phyloP scores from a whole-genome alignment of 2,797 vertebrate species.

The Platyrinchus mystaceus region DNA sequence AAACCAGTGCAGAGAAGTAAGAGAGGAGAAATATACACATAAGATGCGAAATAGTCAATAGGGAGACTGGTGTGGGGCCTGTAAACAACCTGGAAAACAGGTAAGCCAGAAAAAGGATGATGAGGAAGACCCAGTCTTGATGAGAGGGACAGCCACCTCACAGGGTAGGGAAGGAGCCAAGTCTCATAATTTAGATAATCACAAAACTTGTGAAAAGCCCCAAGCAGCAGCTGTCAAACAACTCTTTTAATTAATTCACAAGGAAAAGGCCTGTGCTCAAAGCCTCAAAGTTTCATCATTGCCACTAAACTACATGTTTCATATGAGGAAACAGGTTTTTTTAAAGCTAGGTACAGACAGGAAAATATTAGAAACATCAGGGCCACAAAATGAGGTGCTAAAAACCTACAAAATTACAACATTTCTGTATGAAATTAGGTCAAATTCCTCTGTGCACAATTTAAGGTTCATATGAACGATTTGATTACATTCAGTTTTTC shows the following conservation, averaged over 20 bases:
- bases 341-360: neutral
- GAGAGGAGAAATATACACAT: neutral
- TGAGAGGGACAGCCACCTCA: neutral
- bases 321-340: neutral
- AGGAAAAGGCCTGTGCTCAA: neutral
- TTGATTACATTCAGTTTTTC: neutral
- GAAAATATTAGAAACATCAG: neutral
- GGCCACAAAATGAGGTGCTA: neutral
- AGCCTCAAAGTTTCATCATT: neutral
- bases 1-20: neutral
- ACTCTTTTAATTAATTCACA: neutral
- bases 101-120: neutral
- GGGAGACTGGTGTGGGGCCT: neutral
- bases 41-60: rapidly evolving
- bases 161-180: neutral
- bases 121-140: neutral
- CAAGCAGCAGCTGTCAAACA: neutral
- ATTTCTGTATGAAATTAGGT: neutral
- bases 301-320: neutral
- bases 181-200: neutral
- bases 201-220: neutral
- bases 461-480: neutral
- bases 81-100: neutral
- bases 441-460: neutral
- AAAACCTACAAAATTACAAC: neutral